Evolutionary conservation across 2,113 vertebrate genomes (phyloP), one percentile per base, ranked within the genome.

Genomic region (Labeo rohita): DNA sequence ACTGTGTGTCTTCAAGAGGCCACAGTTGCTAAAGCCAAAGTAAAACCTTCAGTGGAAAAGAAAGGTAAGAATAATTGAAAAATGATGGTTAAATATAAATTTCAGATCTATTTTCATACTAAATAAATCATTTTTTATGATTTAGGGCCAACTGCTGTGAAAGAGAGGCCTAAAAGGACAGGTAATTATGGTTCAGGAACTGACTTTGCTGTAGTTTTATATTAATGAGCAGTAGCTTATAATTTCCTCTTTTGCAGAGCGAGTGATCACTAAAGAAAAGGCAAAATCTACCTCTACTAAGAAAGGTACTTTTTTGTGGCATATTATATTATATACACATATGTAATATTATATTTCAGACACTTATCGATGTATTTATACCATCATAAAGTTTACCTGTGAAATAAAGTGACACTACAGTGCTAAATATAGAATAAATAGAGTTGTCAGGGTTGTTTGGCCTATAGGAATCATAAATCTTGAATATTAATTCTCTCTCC

Each of bases 151-250:
- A 61, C 68, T 73, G 79, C 84, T 2, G 86, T 83, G 74, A 87
- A 86, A 74, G 83, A 85, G 34, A 89, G 80, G 36, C 65, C 87
- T 76, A 91, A 91, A 90, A 91, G 87, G 43, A 77, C 61, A 91
- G 90, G 90, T 91, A 84, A 87, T 87, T 91, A 23, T 77, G 89
- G 39, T 78, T 84, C 85, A 84, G 65, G 47, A 80, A 43, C 77
- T 45, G 7, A 49, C 15, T 81, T 68, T 39, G 28, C 45, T 21
- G 28, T 70, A 82, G n/a, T 68, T 82, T 12, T 68, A 82, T 68
- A 82, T 68, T 82, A 21, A 82, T 70, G 80, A 82, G 15, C 8
- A 21, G 12, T 43, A 73, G 16, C 49, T 43, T n/a, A 68, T 36
- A n/a, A 82, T 84, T 45, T 73, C 7, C 1, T 84, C 28, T 8